These are phyloP conservation scores for Drosophila eohydei DNA, from an alignment of 2,888 invertebrate genomes.

Conservation along the genomic window DNA sequence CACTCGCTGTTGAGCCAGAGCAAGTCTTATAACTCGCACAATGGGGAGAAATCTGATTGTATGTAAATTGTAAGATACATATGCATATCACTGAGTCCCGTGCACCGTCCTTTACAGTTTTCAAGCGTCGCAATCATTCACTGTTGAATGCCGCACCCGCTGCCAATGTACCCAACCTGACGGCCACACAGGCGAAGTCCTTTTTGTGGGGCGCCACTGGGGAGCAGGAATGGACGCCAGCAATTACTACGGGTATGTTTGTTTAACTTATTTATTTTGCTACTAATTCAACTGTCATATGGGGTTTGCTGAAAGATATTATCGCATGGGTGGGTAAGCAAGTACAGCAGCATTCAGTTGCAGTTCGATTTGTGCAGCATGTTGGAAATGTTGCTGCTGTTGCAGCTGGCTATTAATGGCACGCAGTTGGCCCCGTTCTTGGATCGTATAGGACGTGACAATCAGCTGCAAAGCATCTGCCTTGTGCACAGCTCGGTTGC, in stretches of 20 bases:
- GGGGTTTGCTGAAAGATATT: slow-evolving; percentile 31
- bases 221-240: slow-evolving; percentile 98
- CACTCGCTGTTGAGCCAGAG: slow-evolving; percentile 75
- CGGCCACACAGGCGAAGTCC: slow-evolving; percentile 83
- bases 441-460: slow-evolving; percentile 46
- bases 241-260: slow-evolving; percentile 92
- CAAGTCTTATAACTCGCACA: slow-evolving; percentile 70
- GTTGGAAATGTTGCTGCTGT: slow-evolving; percentile 21
- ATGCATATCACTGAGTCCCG: background rate
- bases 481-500: slow-evolving; percentile 40
- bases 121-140: slow-evolving; percentile 79
- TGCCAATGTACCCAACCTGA: slow-evolving; percentile 61
- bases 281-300: slow-evolving; percentile 18
- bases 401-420: slow-evolving; percentile 12
- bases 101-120: slow-evolving; percentile 47
- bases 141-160: slow-evolving; percentile 63
- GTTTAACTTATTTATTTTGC: slow-evolving; percentile 15
- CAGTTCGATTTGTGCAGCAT: slow-evolving; percentile 38
- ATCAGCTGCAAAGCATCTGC: slow-evolving; percentile 41
- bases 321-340: slow-evolving; percentile 29
- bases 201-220: slow-evolving; percentile 97
- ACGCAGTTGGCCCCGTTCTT: slow-evolving; percentile 41
- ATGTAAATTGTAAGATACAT: background rate
- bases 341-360: background rate
- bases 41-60: slow-evolving; percentile 79